phyloP scores from a whole-genome alignment of 1,140 invertebrate species.

The Drosophila nannoptera region DNA sequence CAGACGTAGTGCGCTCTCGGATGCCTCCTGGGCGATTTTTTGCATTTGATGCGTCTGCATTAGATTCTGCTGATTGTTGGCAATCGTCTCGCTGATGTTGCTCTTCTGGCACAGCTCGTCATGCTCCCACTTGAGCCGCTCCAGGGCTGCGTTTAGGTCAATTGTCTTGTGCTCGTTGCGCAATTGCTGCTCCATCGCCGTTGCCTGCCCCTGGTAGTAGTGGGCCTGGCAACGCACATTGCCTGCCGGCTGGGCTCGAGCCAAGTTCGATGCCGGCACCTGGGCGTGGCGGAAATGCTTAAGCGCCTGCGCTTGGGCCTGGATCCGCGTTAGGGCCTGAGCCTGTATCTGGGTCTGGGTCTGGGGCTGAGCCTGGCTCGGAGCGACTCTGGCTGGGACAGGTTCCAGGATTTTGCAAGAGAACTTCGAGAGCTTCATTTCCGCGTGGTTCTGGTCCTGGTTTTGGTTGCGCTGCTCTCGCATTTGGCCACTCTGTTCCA shows the following conservation, averaged over 20 bases:
- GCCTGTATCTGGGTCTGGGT: background rate
- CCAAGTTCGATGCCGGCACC: background rate
- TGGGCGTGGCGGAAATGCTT: background rate
- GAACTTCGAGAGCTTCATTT: too few relatives aligned
- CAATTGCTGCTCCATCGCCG: background rate
- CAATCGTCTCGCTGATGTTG: background rate
- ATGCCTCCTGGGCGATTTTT: background rate
- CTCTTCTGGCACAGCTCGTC: constrained; percentile 7
- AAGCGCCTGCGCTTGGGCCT: constrained; percentile 9
- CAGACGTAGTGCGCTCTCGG: background rate
- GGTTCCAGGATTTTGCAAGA: too few relatives aligned
- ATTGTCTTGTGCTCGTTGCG: background rate
- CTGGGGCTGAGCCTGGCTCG: background rate
- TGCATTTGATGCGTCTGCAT: constrained; percentile 3
- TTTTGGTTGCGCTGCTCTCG: background rate
- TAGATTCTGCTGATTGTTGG: too few relatives aligned
- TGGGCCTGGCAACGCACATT: too few relatives aligned
- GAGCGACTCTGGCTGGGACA: background rate
- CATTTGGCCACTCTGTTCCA: too few relatives aligned
- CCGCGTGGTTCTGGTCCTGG: too few relatives aligned
- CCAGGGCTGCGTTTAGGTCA: constrained; percentile 8
- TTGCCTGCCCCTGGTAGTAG: background rate
- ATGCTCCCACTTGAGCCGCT: constrained; percentile 21
- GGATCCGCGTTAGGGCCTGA: background rate
- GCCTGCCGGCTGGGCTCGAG: too few relatives aligned